Base-by-base conservation (phyloP, 64 coral and sea anemone species). In the Montipora foliosa region DNA sequence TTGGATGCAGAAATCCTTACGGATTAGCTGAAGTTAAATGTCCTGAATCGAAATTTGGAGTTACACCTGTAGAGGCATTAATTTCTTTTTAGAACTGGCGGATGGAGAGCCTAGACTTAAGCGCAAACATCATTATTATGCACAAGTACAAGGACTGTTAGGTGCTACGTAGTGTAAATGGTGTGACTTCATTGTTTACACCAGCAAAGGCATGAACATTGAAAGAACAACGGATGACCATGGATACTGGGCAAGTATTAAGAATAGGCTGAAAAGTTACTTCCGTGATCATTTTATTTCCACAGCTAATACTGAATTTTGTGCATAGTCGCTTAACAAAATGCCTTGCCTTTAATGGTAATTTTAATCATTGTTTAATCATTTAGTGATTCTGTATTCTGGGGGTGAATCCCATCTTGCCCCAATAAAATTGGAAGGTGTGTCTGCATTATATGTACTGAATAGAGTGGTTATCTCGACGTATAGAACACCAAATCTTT, bases 11-110 rank as follows among this genome's bases (percentile, higher is more conserved):
- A 29, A 29, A 29, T 29, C 25, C 25, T 47, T 88, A 12, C 73
- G 85, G 85, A 47, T 17, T 88, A 15, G 69, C 73, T 11, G 64
- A 89, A 21, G 51, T 89, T 0, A 89, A 89, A 49, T 89, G 87
- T 17, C 87, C 87, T 48, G 49, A 44, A 7, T 12, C 25, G 25
- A 29, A 29, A 29, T 29, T 29, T 29, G 0, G 25, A 29, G 25
- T 29, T 29, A 1, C 25, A 29, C 25, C 25, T 29, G 25, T 29
- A 29, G 25, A 29, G 25, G 25, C 25, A 29, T 29, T 29, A 29
- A 57, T 20, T 69, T 77, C 22, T 76, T 14, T 44, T 11, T 88
- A 21, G 45, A 75, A 45, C 67, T 72, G 4, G 24, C 4, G 1
- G 6, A 88, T 60, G 68, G 46, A 5, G 49, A 13, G 51, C 85